These are phyloP conservation scores for Sebastes baramenuke DNA, from an alignment of 2,797 vertebrate species.

Conservation along the genomic window DNA sequence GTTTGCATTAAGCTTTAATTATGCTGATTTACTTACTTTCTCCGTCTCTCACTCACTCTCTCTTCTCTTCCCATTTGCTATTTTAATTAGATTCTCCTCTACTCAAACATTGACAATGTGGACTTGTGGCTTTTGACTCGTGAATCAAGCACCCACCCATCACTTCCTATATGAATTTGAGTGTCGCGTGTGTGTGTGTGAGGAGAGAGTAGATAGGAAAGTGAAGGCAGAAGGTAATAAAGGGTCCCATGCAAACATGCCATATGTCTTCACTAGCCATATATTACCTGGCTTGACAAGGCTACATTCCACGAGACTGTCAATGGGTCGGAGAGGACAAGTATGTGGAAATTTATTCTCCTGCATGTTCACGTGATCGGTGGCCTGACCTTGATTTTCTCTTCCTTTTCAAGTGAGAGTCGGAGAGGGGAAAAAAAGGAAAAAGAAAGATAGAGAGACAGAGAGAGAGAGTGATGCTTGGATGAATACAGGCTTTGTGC, in stretches of 20 bases:
- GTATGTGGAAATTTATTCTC: slow-evolving; percentile 73
- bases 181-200: neutral
- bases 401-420: slow-evolving; percentile 50
- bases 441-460: slow-evolving; percentile 4
- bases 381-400: slow-evolving; percentile 72
- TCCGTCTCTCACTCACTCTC: slow-evolving; percentile 34
- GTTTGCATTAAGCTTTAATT: slow-evolving; percentile 84
- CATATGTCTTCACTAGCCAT: slow-evolving; percentile 60
- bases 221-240: slow-evolving; percentile 8
- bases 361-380: slow-evolving; percentile 46
- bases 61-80: slow-evolving; percentile 56
- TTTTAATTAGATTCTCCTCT: slow-evolving; percentile 79
- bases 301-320: slow-evolving; percentile 63
- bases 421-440: neutral
- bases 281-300: slow-evolving; percentile 67
- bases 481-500: slow-evolving; percentile 57
- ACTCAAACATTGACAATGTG: slow-evolving; percentile 62
- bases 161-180: slow-evolving; percentile 33
- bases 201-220: neutral
- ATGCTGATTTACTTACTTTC: slow-evolving; percentile 70
- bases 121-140: slow-evolving; percentile 62
- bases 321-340: slow-evolving; percentile 64
- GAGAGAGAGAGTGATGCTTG: slow-evolving; percentile 49
- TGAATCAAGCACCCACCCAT: slow-evolving; percentile 57
- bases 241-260: slow-evolving; percentile 40